Conservation (phyloP, 2,113 vertebrate species). For the Toxotes jaculatrix region DNA sequence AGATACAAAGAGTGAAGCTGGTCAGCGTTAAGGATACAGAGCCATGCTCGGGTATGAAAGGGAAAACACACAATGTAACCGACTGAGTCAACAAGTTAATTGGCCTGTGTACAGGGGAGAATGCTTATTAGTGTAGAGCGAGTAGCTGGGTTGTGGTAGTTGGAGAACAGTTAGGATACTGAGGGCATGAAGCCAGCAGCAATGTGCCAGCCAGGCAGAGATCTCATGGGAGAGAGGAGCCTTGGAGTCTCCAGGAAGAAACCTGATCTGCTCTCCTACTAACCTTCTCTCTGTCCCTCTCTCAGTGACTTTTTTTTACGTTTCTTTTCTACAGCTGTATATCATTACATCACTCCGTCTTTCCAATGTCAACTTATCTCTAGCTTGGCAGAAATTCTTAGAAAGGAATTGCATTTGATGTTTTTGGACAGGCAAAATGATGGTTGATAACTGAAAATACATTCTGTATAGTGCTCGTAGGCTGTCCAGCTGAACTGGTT, state of each 20-base stretch:
- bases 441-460: background rate
- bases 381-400: background rate
- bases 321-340: constrained; percentile 44
- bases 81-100: constrained; percentile 63
- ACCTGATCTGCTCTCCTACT: constrained; percentile 61
- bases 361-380: constrained; percentile 22
- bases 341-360: constrained; percentile 43
- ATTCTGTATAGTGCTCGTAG: background rate
- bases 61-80: constrained; percentile 40
- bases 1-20: background rate
- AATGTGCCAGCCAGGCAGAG: constrained; percentile 64
- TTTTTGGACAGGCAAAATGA: background rate
- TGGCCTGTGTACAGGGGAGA: constrained; percentile 54
- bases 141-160: constrained; percentile 45
- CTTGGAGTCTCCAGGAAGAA: constrained; percentile 77
- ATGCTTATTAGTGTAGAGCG: constrained; percentile 63
- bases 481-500: background rate
- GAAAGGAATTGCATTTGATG: constrained; percentile 36
- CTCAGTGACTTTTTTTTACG: constrained; percentile 22
- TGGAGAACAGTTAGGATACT: constrained; percentile 32
- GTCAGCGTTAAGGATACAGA: constrained; percentile 23
- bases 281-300: constrained; percentile 33
- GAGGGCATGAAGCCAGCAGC: constrained; percentile 60
- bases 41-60: background rate
- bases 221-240: constrained; percentile 71